These are phyloP conservation scores for Mormyrus proboscirostris DNA, from an alignment of 2,797 vertebrate genomes.

Conservation along the genomic window DNA sequence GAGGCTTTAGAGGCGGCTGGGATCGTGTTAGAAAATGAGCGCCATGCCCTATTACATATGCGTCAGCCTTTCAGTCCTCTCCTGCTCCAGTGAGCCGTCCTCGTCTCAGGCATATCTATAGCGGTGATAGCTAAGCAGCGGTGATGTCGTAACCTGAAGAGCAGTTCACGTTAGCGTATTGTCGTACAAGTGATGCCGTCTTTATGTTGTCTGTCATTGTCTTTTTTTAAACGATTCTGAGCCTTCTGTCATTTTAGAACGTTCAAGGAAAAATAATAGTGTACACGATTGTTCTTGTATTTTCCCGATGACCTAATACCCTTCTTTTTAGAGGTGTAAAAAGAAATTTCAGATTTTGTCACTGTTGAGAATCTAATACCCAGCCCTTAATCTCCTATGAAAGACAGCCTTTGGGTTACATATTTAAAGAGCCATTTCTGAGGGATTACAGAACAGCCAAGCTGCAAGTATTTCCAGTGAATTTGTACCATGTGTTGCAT, in stretches of 20 bases:
- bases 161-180: not conserved
- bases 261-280: not conserved
- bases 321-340: not conserved
- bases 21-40: constrained; percentile 8
- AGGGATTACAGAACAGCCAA: constrained; percentile 21
- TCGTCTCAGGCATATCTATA: not conserved
- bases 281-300: constrained; percentile 8
- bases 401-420: constrained; percentile 23
- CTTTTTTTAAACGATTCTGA: not conserved
- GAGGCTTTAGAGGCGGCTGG: constrained; percentile 5
- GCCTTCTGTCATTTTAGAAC: not conserved
- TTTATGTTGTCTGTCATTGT: not conserved
- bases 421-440: constrained; percentile 26
- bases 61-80: not conserved
- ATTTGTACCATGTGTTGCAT: constrained; percentile 9
- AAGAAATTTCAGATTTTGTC: constrained; percentile 1
- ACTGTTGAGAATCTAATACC: constrained; percentile 24
- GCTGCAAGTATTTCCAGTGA: constrained; percentile 14
- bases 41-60: not conserved
- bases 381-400: constrained; percentile 22
- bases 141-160: not conserved
- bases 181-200: not conserved
- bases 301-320: not conserved
- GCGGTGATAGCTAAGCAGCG: not conserved
- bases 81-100: not conserved